Evolutionary conservation across 2,888 invertebrate genomes (phyloP), one percentile per base, ranked within the genome.

Genomic region (Caenorhabditis panamensis): DNA sequence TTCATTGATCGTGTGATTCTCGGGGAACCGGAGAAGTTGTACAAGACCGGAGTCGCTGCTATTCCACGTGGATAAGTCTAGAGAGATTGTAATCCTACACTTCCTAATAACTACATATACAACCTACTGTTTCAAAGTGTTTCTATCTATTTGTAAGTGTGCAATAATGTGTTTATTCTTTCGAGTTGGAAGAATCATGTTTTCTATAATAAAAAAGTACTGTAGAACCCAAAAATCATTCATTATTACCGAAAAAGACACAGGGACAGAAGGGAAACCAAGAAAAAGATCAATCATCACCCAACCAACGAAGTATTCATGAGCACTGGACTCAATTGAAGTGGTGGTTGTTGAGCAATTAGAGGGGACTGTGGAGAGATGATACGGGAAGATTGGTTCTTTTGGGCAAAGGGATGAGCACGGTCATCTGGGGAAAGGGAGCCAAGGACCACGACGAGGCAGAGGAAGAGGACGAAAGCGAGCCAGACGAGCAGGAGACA

Each of bases 1-100:
- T 83, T 90, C 63, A 81, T 87, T 49, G 90, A 90, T 78, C 79
- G 90, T n/a, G 82, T 90, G 26, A 80, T 90, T 49, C 82, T 89
- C 44, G 86, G 85, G 24, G 86, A 86, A 58, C 86, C 84, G n/a
- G 90, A 90, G 81, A 90, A 88, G 61, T 73, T 90, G 20, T 90
- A 90, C 85, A 88, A 89, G 73, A 90, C 90, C 22, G 87, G 88
- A 56, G 82, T 88, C 24, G 71, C 83, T 20, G 82, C 71, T 9
- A 78, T 78, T 61, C 73, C 73, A 73, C 67, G 73, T 24, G 82
- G 82, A 56, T 82, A 69, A 67, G 28, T n/a, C n/a, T n/a, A n/a
- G n/a, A n/a, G n/a, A n/a, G n/a, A n/a, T n/a, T n/a, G n/a, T n/a
- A n/a, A n/a, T 31, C 9, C 9, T 9, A 31, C 4, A 31, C 31